Evolutionary conservation across 1,140 invertebrate species (phyloP), one percentile per base, ranked within the genome.

Genomic region (Psix sp.): DNA sequence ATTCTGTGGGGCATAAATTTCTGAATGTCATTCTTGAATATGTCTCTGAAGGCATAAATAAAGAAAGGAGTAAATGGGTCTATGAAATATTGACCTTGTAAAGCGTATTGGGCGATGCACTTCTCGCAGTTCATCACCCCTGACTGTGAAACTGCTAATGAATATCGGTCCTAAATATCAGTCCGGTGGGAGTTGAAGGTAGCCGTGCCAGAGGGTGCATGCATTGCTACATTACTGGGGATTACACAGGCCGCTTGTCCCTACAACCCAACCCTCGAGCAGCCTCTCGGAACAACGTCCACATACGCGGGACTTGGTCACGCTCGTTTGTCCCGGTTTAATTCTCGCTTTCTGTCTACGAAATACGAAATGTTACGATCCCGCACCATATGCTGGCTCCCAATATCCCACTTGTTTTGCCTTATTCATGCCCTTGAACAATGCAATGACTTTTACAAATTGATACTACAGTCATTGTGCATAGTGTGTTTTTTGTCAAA

Each of bases 131-230:
- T 82, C 77, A 81, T 80, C 81, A 78, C 76, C 79, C 77, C 70
- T 75, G 57, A 49, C 65, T 80, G 80, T 78, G 80, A 84, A 82
- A 80, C 79, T 84, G 84, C 83, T 87, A 87, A 87, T 87, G 86
- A 87, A 87, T 87, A 87, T 86, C 81, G 79, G 83, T 81, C 83
- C 84, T 87, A 86, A 87, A 86, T 85, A 86, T 87, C 84, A 84
- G 83, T 83, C 84, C 84, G 43, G 74, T 76, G 84, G 84, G 85
- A 86, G 76, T 54, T 59, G 51, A 54, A 49, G 74, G 49, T 60
- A 72, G 57, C 38, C 13, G 33, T 57, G 67, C 56, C 65, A 31
- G 24, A 46, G 71, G 77, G 74, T 83, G 81, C 84, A 86, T 86
- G 84, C 83, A 81, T 81, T 80, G 77, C 65, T 80, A 81, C 75